These are phyloP conservation scores for Bellardia pandia DNA, from an alignment of 2,888 invertebrate genomes.

Conservation along the genomic window DNA sequence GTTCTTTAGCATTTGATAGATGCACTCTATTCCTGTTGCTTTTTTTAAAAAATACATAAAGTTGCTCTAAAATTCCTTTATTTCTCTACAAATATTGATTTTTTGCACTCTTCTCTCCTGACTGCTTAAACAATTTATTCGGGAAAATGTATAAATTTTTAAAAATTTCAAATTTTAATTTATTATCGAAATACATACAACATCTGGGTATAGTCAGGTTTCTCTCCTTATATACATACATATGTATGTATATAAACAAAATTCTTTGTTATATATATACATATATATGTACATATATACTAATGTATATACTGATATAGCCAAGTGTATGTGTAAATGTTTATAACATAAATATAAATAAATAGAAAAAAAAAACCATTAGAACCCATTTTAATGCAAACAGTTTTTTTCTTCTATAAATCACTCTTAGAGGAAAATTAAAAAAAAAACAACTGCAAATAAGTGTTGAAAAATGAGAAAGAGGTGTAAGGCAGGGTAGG, in stretches of 20 bases:
- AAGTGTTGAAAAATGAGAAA: not conserved
- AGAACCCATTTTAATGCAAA: conserved; percentile 66
- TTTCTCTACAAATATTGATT: conserved; percentile 43
- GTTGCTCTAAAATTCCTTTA: not conserved
- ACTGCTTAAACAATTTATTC: too few species aligned
- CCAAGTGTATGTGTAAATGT: not conserved
- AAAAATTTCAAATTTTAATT: conserved; percentile 56
- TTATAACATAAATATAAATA: conserved; percentile 52
- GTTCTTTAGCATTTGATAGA: too few species aligned
- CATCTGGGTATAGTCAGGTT: not conserved
- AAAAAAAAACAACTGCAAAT: conserved; percentile 1
- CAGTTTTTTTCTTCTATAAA: conserved; percentile 56
- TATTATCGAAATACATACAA: conserved; percentile 50
- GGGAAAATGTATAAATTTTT: conserved; percentile 28
- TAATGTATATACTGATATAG: not conserved
- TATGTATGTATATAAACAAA: not conserved
- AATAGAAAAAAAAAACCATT: conserved; percentile 61
- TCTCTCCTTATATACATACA: not conserved
- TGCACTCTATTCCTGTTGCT: too few species aligned
- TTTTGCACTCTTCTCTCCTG: not conserved
- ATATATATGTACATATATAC: conserved; percentile 9
- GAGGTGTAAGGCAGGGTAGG: not conserved
- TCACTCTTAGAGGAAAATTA: conserved; percentile 46
- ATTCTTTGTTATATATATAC: not conserved
- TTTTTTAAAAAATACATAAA: too few species aligned